Evolutionary conservation across 1,140 invertebrate genomes (phyloP), one percentile per base, ranked within the genome.

Genomic region (Heliothis subflexa): DNA sequence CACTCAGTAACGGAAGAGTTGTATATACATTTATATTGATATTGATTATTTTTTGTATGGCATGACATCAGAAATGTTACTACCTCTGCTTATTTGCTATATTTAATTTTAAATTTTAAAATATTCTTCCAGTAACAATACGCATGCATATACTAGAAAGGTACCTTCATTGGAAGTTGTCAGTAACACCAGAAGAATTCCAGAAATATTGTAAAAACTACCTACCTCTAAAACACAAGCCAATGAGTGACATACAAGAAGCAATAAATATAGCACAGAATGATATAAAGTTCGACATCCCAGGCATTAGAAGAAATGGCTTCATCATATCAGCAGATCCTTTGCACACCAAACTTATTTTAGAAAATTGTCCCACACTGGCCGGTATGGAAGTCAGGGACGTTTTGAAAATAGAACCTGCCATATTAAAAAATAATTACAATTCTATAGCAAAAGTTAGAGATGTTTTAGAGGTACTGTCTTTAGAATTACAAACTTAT

Each of bases 271-370:
- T 96, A 61, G 87, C 95, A 1, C 85, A 88, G 47, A 90, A 92
- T 55, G 89, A 94, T 5, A 86, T 96, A 0, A 93, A 95, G 75
- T 95, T 96, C 80, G 81, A 93, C 47, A 75, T 78, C 11, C 91
- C 94, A 2, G 89, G 88, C 21, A 93, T 96, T 3, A 93, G 85
- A 50, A 95, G 95, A 68, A 95, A 96, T 85, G 94, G 93, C 45
- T 96, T 95, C 72, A 83, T 96, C 11, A 91, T 96, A 57, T 90
- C 95, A 77, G 87, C 91, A 12, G 94, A 96, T 84, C 95, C 95
- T 5, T 83, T 94, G 10, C 95, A 96, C 83, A 90, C 95, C 10
- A 87, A 89, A 49, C 87, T 95, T n/a, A 95, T 96, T 28, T 80
- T 96, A 18, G 85, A 93, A 28, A 94, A 95, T 87, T 93, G 96